Base-by-base conservation (phyloP, 2,888 invertebrate species). In the Perdita meconis region DNA sequence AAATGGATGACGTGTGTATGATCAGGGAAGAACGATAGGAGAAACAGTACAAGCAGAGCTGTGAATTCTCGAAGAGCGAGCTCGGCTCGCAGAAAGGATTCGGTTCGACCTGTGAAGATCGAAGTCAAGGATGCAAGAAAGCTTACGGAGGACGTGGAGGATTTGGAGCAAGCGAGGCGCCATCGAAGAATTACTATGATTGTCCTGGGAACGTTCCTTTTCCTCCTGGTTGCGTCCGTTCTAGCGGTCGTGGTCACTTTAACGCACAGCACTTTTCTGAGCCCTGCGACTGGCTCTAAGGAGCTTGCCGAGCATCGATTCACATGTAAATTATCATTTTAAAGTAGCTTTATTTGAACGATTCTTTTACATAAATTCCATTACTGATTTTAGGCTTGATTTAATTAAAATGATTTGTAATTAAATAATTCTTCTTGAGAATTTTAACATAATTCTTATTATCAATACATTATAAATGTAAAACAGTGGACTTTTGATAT, bases 71-170 rank as follows among this genome's bases (percentile, higher is more conserved):
- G 89, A 19, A 86, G 89, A 36, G 69, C 86, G 34, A 90, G 89
- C 50, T 64, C 85, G 0, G 73, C 82, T 0, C 89, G 97, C 96
- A 92, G 98, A 97, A 92, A 97, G 97, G 96, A 98, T 97, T 98
- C 94, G 95, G 96, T 95, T 24, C 86, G 87, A 6, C 89, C 89
- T 2, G 66, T 87, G 4, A 86, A 85, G 69, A 65, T 76, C 70
- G 89, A 87, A 24, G 71, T 78, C 12, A 79, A 80, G 64, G 93
- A 93, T 81, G 87, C 90, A 61, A 92, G 93, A 80, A 94, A 94
- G 69, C 93, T 94, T 81, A 76, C 92, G 47, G 79, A 84, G 30
- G 76, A 81, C n/a, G 81, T 86, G 1, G 92, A 92, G 42, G 94
- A 94, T 78, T 94, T 94, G 78, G 94, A 94, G 83, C 95, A 95